phyloP scores from a whole-genome alignment of 2,888 invertebrate genomes.

The Galerucella nymphaeae region DNA sequence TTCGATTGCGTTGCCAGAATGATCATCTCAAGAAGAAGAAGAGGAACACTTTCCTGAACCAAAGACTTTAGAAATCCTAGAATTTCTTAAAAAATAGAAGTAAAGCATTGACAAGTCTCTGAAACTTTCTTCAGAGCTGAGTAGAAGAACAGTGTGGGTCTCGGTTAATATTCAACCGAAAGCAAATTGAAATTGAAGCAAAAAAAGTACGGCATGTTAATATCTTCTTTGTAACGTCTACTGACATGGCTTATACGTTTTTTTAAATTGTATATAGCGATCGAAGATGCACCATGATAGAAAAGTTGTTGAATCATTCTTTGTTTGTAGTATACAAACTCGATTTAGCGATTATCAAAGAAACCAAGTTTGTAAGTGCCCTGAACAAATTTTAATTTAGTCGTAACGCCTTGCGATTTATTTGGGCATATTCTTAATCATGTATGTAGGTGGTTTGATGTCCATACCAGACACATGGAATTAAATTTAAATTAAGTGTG shows the following conservation, averaged over 20 bases:
- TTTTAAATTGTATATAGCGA: conserved; percentile 3
- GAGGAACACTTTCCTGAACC: too few species aligned
- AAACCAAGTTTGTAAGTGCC: conserved; percentile 40
- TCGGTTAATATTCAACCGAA: too few species aligned
- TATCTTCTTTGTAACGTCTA: not conserved
- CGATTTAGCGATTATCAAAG: conserved; percentile 43
- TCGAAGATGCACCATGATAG: conserved; percentile 18
- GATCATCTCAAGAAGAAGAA: too few species aligned
- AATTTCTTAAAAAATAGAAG: too few species aligned
- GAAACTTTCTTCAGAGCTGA: too few species aligned
- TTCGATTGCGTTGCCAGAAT: too few species aligned
- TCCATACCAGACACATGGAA: not conserved
- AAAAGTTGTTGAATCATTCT: conserved; percentile 37
- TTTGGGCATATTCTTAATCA: conserved; percentile 15
- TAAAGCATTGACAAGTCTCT: too few species aligned
- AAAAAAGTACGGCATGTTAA: not conserved
- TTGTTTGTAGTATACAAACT: conserved; percentile 37
- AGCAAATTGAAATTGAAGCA: not conserved
- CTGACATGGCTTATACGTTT: conserved; percentile 6
- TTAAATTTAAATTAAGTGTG: not conserved
- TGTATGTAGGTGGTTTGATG: not conserved
- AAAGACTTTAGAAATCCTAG: too few species aligned
- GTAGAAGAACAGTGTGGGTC: too few species aligned
- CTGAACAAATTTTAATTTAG: conserved; percentile 40
- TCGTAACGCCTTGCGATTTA: conserved; percentile 27